These are phyloP conservation scores for Proterorhinus semilunaris DNA, from an alignment of 2,113 vertebrate species.

Conservation along the genomic window DNA sequence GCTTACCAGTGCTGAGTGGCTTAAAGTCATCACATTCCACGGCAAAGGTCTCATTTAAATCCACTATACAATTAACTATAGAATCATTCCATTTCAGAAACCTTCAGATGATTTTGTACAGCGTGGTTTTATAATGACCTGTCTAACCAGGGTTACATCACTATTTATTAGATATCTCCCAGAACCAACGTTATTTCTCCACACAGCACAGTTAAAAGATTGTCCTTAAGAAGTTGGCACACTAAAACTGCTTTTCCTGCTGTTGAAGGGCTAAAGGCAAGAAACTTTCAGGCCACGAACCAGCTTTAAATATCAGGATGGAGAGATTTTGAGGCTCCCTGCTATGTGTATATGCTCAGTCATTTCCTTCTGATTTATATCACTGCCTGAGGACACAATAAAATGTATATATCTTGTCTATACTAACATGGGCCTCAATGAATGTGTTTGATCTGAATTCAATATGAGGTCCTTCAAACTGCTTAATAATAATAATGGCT, in stretches of 20 bases:
- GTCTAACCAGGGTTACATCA: not conserved
- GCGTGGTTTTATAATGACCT: not conserved
- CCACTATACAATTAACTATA: not conserved
- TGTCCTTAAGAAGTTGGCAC: conserved; percentile 4
- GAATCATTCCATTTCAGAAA: not conserved
- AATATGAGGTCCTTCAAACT: not conserved
- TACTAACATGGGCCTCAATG: not conserved
- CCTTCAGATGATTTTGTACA: not conserved
- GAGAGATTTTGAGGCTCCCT: not conserved
- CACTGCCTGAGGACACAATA: not conserved
- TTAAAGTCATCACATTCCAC: conserved; percentile 29
- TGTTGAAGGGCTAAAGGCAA: conserved; percentile 26
- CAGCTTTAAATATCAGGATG: conserved; percentile 19
- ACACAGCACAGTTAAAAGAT: conserved; percentile 15
- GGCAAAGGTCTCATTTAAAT: conserved; percentile 40
- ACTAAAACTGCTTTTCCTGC: conserved; percentile 33
- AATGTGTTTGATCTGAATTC: not conserved
- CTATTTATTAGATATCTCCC: not conserved
- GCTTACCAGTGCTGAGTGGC: conserved; percentile 5
- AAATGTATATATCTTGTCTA: not conserved
- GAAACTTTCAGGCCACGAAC: conserved; percentile 24
- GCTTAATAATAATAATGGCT: too few relatives aligned
- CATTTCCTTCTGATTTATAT: not conserved
- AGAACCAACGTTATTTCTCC: not conserved
- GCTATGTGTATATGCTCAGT: not conserved